Evolutionary conservation across 2,888 invertebrate genomes (phyloP), one percentile per base, ranked within the genome.

Genomic region (Isotomurus palustris): DNA sequence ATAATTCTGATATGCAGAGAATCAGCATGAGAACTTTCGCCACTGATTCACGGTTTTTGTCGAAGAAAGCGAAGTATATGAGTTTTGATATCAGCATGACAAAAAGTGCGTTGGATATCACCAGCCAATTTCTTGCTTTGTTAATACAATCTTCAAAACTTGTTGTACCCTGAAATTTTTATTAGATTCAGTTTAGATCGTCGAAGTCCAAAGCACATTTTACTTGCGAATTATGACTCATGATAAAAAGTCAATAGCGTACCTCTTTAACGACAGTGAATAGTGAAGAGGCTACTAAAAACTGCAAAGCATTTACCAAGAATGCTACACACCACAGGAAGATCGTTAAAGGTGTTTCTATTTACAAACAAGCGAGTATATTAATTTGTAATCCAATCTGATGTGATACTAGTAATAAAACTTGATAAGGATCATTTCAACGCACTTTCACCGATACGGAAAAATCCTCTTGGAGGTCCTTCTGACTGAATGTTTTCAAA

Each of bases 41-140:
- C 35, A 29, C 41, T 0, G 56, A 53, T 17, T 56, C 51, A 45
- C 48, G 45, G 40, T 54, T 54, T 36, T 58, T 61, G 54, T 59
- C 62, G 29, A 62, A 62, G 29, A 62, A 59, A 17, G 59, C 12
- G 32, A 54, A 62, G 51, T 51, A 59, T 43, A 62, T 62, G 19
- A 62, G 53, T 28, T 62, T 56, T 0, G 62, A 53, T 17, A 62
- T 56, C 3, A 62, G 56, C 22, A 62, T 19, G 4, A 62, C 56
- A 27, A 62, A 62, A 14, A 59, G 19, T 19, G 54, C 35, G 28
- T 59, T 62, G 5, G 62, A 49, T 19, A 56, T 43, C 38, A 56
- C 53, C 2, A 62, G 40, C 62, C 62, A 62, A n/a, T 56, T 14
- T 36, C 35, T 48, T 2, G 59, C 56, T 1, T 45, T 44, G 10